phyloP scores from a whole-genome alignment of 2,888 invertebrate genomes.

The Leptopilina syphax region DNA sequence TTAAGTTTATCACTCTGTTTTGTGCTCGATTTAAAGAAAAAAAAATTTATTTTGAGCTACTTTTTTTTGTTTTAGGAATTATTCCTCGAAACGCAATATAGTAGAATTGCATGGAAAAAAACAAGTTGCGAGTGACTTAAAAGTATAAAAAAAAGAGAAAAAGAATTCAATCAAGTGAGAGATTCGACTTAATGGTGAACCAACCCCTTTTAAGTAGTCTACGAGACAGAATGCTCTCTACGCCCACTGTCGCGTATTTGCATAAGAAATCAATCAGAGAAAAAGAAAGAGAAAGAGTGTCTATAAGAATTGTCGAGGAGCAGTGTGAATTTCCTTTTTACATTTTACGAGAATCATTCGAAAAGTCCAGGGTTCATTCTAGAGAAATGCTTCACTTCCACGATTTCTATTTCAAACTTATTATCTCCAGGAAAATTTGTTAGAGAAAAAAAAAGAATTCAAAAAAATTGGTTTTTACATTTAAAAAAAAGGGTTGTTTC shows the following conservation, averaged over 20 bases:
- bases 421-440: not conserved
- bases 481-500: no score
- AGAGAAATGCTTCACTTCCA: not conserved
- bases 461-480: no score
- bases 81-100: not conserved
- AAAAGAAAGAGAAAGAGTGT: not conserved
- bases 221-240: not conserved
- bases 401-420: no score
- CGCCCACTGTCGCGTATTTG: not conserved
- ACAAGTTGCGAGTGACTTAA: not conserved
- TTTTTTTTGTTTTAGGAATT: no score
- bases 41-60: no score
- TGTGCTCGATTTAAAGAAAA: no score
- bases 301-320: not conserved
- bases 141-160: not conserved
- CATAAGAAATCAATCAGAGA: slow-evolving; percentile 9
- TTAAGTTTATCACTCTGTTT: no score
- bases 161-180: slow-evolving; percentile 15
- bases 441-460: not conserved
- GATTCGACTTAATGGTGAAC: slow-evolving; percentile 30
- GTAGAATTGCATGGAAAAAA: not conserved
- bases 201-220: slow-evolving; percentile 15
- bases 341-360: not conserved
- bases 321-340: not conserved
- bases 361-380: not conserved